These are phyloP conservation scores for Watersipora subatra DNA, from an alignment of 1,140 invertebrate genomes.

Conservation along the genomic window DNA sequence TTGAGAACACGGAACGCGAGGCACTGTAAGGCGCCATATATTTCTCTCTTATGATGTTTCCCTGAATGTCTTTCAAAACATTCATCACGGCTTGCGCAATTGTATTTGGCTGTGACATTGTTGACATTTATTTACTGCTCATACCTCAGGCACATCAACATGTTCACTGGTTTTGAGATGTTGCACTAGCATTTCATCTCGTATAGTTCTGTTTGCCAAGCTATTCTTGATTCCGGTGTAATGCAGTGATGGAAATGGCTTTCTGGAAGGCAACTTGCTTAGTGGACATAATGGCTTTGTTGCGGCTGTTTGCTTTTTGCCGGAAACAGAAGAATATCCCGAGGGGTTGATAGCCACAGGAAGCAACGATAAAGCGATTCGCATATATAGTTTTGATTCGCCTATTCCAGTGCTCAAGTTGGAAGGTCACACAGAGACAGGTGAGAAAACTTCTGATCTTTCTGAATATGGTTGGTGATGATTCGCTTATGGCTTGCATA, in stretches of 20 bases:
- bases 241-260: slow-evolving; percentile 13
- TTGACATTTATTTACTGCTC: not conserved
- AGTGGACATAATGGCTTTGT: slow-evolving; percentile 75
- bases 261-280: slow-evolving; percentile 51
- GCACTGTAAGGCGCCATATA: too few species aligned
- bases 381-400: slow-evolving; percentile 53
- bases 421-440: slow-evolving; percentile 64
- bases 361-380: slow-evolving; percentile 71
- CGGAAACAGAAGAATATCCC: slow-evolving; percentile 53
- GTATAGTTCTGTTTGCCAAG: not conserved
- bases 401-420: slow-evolving; percentile 47
- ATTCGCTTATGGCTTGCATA: too few species aligned
- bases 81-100: too few species aligned
- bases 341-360: slow-evolving; percentile 71
- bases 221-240: not conserved
- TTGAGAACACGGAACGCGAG: too few species aligned
- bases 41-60: too few species aligned
- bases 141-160: not conserved
- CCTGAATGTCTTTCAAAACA: too few species aligned
- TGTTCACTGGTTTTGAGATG: not conserved
- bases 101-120: not conserved
- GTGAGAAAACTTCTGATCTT: too few species aligned
- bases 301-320: slow-evolving; percentile 58
- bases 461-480: too few species aligned
- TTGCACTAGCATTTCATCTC: not conserved